Evolutionary conservation across 2,888 invertebrate genomes (phyloP).

Genomic region (Barypeithes pellucidus): DNA sequence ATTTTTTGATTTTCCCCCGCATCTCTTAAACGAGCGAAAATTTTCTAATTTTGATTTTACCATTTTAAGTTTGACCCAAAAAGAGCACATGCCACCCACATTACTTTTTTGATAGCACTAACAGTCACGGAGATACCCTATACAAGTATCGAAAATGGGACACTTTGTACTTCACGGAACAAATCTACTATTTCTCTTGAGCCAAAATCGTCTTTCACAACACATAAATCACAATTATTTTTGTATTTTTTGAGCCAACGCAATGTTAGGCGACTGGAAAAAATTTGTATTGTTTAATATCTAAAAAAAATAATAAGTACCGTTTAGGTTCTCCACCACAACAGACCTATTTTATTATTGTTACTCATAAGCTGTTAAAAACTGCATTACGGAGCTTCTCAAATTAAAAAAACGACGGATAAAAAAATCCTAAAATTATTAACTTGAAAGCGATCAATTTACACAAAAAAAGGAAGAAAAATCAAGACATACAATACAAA

Average conservation of each 20-base stretch:
- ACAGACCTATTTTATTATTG: constrained; percentile 17
- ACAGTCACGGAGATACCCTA: no score
- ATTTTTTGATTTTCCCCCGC: no score
- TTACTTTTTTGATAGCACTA: no score
- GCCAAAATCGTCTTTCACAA: constrained; percentile 25
- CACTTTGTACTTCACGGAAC: no score
- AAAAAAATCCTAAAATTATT: constrained; percentile 55
- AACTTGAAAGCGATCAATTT: constrained; percentile 38
- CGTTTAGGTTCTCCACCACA: no score
- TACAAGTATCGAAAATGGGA: no score
- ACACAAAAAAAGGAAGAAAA: constrained; percentile 47
- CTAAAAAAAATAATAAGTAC: no score
- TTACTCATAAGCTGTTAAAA: constrained; percentile 44
- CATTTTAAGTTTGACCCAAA: no score
- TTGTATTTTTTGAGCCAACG: constrained; percentile 39
- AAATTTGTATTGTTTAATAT: no score
- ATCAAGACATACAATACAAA: constrained; percentile 36
- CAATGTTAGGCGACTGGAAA: constrained; percentile 4
- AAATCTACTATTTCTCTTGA: constrained; percentile 7
- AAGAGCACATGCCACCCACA: no score
- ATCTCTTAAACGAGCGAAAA: no score
- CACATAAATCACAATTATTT: constrained; percentile 34
- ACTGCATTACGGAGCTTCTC: not conserved
- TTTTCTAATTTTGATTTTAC: no score
- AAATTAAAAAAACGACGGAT: constrained; percentile 45